Base-by-base conservation (phyloP, 2,888 invertebrate species). In the Drosophila testacea region DNA sequence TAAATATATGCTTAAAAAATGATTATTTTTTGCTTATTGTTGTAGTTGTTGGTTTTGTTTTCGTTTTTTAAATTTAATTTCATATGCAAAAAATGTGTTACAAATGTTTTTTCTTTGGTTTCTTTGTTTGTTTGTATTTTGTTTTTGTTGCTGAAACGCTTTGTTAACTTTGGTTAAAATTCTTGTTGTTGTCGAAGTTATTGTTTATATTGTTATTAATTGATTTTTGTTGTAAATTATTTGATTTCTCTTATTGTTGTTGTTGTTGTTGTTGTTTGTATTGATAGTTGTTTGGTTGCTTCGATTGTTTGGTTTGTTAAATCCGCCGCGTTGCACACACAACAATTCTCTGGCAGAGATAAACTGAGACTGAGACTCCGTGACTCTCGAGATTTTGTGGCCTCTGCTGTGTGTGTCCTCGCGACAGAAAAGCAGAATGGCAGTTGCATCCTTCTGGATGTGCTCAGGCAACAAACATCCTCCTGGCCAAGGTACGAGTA, bases 341-440 rank as follows among this genome's bases (percentile, higher is more conserved):
- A 87, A 83, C 83, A 84, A 86, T 88, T 88, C 86, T 75, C 83
- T 76, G 89, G 83, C 88, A 89, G 89, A 86, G 89, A 89, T 89
- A 80, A 89, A 86, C 89, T 85, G 78, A 87, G 88, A 66, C 81
- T 64, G 60, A 69, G 56, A 42, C 46, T 27, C 16, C 9, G 41
- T 7, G 41, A 13, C 50, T 36, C 44, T 36, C 41, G 56, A 55
- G 46, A 62, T 48, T 66, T 63, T 2, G 5, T 27, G 32, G 32
- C 32, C 27, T 51, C 22, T 30, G 5, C 5, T 28, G 28, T 41
- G 61, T 63, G 59, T 57, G 72, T 72, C 69, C 70, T 71, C 66
- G 77, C 59, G 79, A 52, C 71, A 32, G 22, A 22, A 22, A 32
- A 6, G 32, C 32, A 32, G 22, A 22, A 73, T 68, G 69, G 68